phyloP scores from a whole-genome alignment of 2,888 invertebrate species.

The Tenthredo notha region DNA sequence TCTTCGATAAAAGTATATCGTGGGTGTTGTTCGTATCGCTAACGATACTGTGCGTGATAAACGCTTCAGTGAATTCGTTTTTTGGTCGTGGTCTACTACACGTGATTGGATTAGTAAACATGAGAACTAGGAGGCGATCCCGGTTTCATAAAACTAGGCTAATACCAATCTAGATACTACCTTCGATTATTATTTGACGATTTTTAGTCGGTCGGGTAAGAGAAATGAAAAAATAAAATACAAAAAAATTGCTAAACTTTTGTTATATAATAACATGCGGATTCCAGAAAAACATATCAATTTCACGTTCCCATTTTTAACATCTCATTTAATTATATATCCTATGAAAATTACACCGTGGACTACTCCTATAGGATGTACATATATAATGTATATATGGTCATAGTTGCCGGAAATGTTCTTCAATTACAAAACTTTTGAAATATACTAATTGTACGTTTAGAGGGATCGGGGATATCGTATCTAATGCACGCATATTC shows the following conservation, averaged over 20 bases:
- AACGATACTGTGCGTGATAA: neutral
- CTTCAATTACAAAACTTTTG: constrained; percentile 9
- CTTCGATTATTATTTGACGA: neutral
- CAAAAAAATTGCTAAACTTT: neutral
- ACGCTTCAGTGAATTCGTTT: constrained; percentile 44
- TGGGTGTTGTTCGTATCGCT: neutral
- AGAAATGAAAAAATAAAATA: no score
- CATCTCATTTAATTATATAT: neutral
- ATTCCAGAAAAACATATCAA: neutral
- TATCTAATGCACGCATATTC: neutral
- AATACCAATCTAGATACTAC: constrained; percentile 12
- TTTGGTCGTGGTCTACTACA: constrained; percentile 37
- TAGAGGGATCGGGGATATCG: neutral
- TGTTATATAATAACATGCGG: neutral
- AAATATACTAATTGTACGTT: neutral
- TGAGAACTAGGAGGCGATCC: neutral
- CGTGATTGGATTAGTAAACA: constrained; percentile 42
- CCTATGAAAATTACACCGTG: neutral
- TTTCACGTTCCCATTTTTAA: neutral
- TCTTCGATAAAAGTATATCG: neutral
- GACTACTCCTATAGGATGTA: neutral
- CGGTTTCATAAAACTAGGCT: constrained; percentile 31
- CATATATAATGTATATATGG: no score
- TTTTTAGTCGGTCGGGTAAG: neutral
- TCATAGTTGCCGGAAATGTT: neutral